Evolutionary conservation across 1,140 invertebrate genomes (phyloP), one percentile per base, ranked within the genome.

Genomic region (Pseudachorutes palmiensis): DNA sequence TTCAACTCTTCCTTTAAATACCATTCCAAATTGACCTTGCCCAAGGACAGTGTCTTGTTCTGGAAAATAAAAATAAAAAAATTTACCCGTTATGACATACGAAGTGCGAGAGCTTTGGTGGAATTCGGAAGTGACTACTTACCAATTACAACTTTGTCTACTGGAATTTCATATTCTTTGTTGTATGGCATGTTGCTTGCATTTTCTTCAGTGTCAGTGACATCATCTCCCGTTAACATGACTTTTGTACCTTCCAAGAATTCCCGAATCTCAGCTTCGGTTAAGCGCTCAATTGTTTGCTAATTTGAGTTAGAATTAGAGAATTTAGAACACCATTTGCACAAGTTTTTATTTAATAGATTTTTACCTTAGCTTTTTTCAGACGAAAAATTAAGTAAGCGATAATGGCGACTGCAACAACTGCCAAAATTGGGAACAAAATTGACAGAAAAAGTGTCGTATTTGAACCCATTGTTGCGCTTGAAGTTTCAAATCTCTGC

Each of bases 61-160:
- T 63, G 24, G n/a, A n/a, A n/a, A n/a, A 14, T 55, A 5, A 55
- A 55, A 19, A 12, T 45, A 12, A 12, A 19, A 12, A 45, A 45
- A 19, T 19, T 12, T 45, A 45, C 19, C 36, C 9, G 36, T 45
- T 45, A 45, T 45, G 9, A 45, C 36, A 19, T 45, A 12, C 19
- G 19, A 45, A 45, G 9, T 45, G 19, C 9, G 9, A 45, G 36
- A 9, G 36, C 36, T 9, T 45, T 45, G 9, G 9, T 45, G 36
- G 9, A 12, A 12, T 45, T 45, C 36, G 19, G 36, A 45, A 45
- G 36, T 45, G 9, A 45, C 9, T 45, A 45, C 45, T n/a, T 60
- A 68, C 67, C 62, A 16, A 68, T 68, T 1, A 14, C n/a, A 58
- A 68, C 64, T 28, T 64, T 41, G 19, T 58, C 24, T 64, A 64